phyloP scores from a whole-genome alignment of 2,113 vertebrate genomes.

The Fregata magnificens region DNA sequence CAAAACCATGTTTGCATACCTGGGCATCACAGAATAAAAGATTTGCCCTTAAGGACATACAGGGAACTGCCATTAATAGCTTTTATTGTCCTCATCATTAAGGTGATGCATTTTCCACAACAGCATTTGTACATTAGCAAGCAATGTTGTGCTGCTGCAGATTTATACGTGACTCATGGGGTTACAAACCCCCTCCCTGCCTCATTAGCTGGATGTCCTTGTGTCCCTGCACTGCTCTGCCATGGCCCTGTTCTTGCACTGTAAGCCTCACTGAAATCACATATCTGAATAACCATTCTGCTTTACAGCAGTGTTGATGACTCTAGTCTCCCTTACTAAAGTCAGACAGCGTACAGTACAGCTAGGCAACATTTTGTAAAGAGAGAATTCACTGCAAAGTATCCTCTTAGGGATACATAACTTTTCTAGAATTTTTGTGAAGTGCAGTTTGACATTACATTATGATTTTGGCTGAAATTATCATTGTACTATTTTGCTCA shows the following conservation, averaged over 20 bases:
- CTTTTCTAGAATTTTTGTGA: neutral
- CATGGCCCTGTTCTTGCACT: neutral
- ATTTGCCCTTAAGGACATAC: neutral
- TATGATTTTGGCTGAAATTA: neutral
- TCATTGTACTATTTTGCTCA: neutral
- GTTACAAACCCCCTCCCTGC: neutral
- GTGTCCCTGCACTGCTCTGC: neutral
- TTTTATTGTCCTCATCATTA: neutral
- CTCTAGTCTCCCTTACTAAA: neutral
- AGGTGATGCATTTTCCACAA: neutral
- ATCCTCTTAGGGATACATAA: neutral
- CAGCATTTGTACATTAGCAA: neutral
- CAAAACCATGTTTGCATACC: neutral
- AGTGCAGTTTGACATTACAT: neutral
- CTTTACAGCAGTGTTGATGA: neutral
- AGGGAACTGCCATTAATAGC: neutral
- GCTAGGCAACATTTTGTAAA: neutral
- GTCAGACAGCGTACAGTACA: neutral
- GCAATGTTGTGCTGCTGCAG: accelerated
- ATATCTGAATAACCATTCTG: neutral
- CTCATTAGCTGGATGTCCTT: neutral
- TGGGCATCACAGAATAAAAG: neutral
- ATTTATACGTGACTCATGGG: neutral
- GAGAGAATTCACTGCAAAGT: neutral
- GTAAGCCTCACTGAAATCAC: neutral